Conservation (phyloP, 2,113 vertebrate genomes). For the Forbesichthys agassizii region DNA sequence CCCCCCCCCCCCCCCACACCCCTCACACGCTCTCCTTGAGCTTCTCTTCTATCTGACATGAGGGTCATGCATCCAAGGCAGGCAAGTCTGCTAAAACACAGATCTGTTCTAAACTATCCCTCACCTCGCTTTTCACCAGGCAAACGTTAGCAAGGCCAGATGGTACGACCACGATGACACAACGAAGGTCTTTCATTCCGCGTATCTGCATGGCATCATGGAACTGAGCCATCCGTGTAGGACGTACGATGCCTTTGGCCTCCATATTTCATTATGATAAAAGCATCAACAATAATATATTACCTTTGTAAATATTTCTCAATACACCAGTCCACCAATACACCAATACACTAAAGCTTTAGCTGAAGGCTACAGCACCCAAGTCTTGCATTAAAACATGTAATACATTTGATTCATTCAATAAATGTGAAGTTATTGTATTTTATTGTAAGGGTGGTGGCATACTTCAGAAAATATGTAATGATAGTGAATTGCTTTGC, state of each 20-base stretch:
- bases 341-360: background rate
- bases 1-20: slow-evolving; percentile 21
- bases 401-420: too few species aligned
- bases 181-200: slow-evolving; percentile 17
- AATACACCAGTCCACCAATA: too few species aligned
- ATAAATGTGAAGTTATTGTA: too few species aligned
- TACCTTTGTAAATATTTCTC: background rate
- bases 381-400: too few species aligned
- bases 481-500: background rate
- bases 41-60: slow-evolving; percentile 65
- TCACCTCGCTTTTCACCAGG: slow-evolving; percentile 16
- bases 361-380: background rate
- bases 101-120: slow-evolving; percentile 40
- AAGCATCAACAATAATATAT: too few species aligned
- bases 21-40: slow-evolving; percentile 46
- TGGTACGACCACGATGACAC: slow-evolving; percentile 10
- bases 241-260: background rate
- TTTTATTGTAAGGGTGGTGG: too few species aligned
- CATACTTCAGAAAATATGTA: too few species aligned
- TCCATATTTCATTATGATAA: background rate
- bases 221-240: background rate
- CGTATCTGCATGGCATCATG: background rate
- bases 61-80: slow-evolving; percentile 65
- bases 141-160: slow-evolving; percentile 12
- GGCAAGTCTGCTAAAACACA: slow-evolving; percentile 53